phyloP scores from a whole-genome alignment of 1,140 invertebrate species.

The Chironomus tepperi region DNA sequence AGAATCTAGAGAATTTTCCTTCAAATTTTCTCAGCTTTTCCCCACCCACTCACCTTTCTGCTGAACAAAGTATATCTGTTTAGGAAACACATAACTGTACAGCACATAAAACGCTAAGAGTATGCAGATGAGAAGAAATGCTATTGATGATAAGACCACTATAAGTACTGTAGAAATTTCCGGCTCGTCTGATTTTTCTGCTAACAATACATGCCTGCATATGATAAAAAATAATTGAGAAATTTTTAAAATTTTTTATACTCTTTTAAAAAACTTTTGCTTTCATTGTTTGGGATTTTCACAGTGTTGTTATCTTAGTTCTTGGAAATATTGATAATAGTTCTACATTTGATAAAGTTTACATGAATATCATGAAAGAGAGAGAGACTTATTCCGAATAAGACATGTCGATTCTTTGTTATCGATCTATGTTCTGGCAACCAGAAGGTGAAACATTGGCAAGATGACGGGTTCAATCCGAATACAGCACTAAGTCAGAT shows the following conservation, averaged over 20 bases:
- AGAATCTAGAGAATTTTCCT: no score
- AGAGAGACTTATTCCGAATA: no score
- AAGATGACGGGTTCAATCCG: no score
- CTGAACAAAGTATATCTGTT: neutral
- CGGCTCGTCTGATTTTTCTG: neutral
- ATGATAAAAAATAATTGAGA: neutral
- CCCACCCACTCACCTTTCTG: neutral
- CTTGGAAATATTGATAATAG: no score
- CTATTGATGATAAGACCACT: neutral
- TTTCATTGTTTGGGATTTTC: neutral
- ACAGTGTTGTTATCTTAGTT: neutral
- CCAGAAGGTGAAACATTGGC: no score
- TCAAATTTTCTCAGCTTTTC: no score
- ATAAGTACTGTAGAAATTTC: neutral
- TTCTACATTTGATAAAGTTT: no score
- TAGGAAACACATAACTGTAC: neutral
- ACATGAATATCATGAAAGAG: no score
- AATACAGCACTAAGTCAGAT: no score
- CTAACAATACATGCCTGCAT: neutral
- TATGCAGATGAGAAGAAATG: constrained; percentile 6
- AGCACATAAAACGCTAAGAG: neutral
- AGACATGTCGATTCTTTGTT: no score
- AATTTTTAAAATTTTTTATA: neutral
- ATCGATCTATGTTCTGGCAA: no score
- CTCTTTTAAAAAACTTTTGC: neutral